phyloP scores from a whole-genome alignment of 2,888 invertebrate genomes.

The Drosophila aldrichi region DNA sequence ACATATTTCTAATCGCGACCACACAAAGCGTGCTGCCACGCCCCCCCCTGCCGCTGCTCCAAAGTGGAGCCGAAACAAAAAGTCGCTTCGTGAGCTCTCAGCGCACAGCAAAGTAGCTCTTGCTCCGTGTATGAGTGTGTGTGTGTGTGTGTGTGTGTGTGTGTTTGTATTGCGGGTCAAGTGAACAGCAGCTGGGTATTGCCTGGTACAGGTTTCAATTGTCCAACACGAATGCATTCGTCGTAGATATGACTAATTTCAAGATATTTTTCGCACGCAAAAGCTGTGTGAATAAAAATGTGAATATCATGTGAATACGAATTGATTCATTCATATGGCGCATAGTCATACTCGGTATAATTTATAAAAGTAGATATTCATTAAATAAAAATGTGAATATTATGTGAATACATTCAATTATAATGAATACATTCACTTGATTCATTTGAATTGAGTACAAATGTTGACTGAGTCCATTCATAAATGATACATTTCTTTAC shows the following conservation, averaged over 20 bases:
- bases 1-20: constrained; percentile 46
- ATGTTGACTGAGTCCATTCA: neutral
- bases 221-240: constrained; percentile 39
- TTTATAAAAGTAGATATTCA: too few relatives aligned
- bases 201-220: constrained; percentile 9
- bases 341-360: too few relatives aligned
- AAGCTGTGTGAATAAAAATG: neutral
- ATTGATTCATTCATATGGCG: too few relatives aligned
- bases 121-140: constrained; percentile 27
- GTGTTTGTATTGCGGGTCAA: constrained; percentile 27
- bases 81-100: constrained; percentile 48
- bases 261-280: neutral
- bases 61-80: constrained; percentile 13
- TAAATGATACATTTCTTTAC: neutral
- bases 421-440: too few relatives aligned
- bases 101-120: constrained; percentile 69
- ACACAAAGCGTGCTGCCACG: constrained; percentile 34
- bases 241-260: neutral
- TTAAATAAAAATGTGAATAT: neutral
- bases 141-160: neutral
- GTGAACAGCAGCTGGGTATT: constrained; percentile 36
- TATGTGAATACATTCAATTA: neutral
- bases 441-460: too few relatives aligned
- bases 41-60: neutral
- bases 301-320: neutral